Evolutionary conservation across 2,888 invertebrate genomes (phyloP), one percentile per base, ranked within the genome.

Genomic region (Caenorhabditis panamensis): DNA sequence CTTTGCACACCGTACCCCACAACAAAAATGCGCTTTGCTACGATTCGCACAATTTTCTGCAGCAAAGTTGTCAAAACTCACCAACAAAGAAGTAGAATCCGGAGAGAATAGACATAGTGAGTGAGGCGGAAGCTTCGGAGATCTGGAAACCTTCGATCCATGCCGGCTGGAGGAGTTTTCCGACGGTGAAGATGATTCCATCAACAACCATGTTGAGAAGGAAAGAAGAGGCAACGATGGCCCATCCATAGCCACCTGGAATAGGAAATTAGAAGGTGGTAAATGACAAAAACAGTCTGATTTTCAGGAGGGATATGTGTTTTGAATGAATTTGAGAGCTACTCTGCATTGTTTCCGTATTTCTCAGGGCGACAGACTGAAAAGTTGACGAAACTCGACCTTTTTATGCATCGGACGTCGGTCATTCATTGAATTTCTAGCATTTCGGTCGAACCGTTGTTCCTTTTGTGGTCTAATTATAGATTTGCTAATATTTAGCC

Each of bases 141-240:
- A 95, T 95, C 91, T 94, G 94, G 91, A 96, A 99, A 91, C 94
- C 94, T 1, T 92, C 92, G 36, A 90, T 88, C 89, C 92, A 92
- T 44, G 90, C 86, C 26, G 91, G 88, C 31, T 92, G 91, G 3
- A 92, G 90, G 3, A 92, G 91, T 78, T 91, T 92, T 31, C 92
- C 91, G 41, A 84, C 85, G 16, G 90, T 89, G 88, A 92, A 93
- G n/a, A 91, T 91, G 41, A 92, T 96, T 2, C 92, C 99, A 92
- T 99, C 98, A 73, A 99, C 96, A 88, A 98, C 95, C 93, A 98
- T 94, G 93, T 98, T 97, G 92, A 96, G 96, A 94, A 97, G 94
- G 92, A 99, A 97, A 54, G 96, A 96, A 67, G 96, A 96, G 90
- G 96, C 94, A 68, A 97, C 97, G 91, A 99, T 95, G 90, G 97